These are phyloP conservation scores for Cepaea hortensis DNA, from an alignment of 2,888 invertebrate genomes.

Conservation along the genomic window DNA sequence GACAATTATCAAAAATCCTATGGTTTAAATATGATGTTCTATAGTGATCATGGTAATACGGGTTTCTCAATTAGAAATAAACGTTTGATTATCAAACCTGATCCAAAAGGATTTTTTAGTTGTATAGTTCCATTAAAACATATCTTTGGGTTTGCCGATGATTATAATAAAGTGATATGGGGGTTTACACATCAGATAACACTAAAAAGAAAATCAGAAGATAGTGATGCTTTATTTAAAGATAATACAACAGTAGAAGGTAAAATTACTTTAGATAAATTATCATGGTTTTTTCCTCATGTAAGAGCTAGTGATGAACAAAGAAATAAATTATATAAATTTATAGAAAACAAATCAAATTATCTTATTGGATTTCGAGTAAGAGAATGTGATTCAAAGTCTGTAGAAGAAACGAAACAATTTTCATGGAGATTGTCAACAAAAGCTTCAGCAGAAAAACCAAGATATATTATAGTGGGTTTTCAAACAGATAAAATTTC, in stretches of 20 bases:
- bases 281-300: background rate
- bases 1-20: no score
- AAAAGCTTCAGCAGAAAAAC: slow-evolving; percentile 15
- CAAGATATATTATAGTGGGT: slow-evolving; percentile 20
- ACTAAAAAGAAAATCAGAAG: slow-evolving; percentile 5
- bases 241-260: background rate
- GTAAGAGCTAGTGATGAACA: background rate
- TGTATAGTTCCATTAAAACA: slow-evolving; percentile 24
- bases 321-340: background rate
- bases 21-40: no score
- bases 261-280: slow-evolving; percentile 7
- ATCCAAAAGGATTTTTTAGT: slow-evolving; percentile 13
- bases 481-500: slow-evolving; percentile 20
- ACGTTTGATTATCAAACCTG: background rate
- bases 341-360: background rate
- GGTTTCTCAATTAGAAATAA: background rate
- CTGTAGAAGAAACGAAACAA: background rate
- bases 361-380: background rate
- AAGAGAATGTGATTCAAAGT: slow-evolving; percentile 4
- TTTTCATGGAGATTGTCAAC: slow-evolving; percentile 2
- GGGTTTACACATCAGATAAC: slow-evolving; percentile 12
- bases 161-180: slow-evolving; percentile 27
- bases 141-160: slow-evolving; percentile 19
- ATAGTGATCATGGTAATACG: background rate
- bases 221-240: slow-evolving; percentile 5